A percentile compares a stretch with the other conserved stretches of the same genome.
phyloP scores from a whole-genome alignment of 2,888 invertebrate genomes.

The Apantesis nais region DNA sequence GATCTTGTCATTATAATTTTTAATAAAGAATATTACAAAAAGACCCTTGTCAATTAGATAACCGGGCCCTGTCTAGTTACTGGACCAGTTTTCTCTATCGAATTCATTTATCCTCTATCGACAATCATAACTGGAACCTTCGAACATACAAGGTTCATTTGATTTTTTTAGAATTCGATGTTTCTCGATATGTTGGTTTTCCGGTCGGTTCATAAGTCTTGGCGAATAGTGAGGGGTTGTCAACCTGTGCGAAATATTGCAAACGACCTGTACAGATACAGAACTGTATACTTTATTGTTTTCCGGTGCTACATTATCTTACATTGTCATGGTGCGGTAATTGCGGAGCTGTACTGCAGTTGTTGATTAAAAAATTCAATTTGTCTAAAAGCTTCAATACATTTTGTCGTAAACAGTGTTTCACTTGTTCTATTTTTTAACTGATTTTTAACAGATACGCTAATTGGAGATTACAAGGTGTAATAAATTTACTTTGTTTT shows the following conservation, averaged over 20 bases:
- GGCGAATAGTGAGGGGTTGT: slow-evolving; percentile 37
- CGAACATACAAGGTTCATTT: slow-evolving; percentile 1
- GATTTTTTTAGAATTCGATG: slow-evolving; percentile 23
- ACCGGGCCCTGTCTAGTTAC: slow-evolving; percentile 28
- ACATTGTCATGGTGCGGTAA: slow-evolving; percentile 25
- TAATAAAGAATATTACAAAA: slow-evolving; percentile 21
- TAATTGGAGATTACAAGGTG: no score
- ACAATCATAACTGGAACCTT: slow-evolving; percentile 31
- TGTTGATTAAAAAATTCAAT: slow-evolving; percentile 24
- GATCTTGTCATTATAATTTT: slow-evolving; percentile 20
- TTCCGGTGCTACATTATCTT: slow-evolving; percentile 19
- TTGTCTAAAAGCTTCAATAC: slow-evolving; percentile 32
- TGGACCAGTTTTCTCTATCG: slow-evolving; percentile 31
- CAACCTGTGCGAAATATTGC: slow-evolving; percentile 46
- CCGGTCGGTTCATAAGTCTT: slow-evolving; percentile 45
- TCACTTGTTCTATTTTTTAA: slow-evolving; percentile 2
- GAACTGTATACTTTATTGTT: slow-evolving; percentile 44
- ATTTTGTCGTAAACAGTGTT: slow-evolving; percentile 9
- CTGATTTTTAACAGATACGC: not conserved
- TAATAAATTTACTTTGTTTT: no score
- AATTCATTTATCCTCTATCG: slow-evolving; percentile 32
- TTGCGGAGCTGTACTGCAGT: slow-evolving; percentile 22
- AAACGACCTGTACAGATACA: slow-evolving; percentile 34
- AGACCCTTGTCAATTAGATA: slow-evolving; percentile 41
- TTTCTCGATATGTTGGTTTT: slow-evolving; percentile 36